Evolutionary conservation across 2,113 vertebrate species (phyloP).

Genomic region (Donacobius atricapilla): DNA sequence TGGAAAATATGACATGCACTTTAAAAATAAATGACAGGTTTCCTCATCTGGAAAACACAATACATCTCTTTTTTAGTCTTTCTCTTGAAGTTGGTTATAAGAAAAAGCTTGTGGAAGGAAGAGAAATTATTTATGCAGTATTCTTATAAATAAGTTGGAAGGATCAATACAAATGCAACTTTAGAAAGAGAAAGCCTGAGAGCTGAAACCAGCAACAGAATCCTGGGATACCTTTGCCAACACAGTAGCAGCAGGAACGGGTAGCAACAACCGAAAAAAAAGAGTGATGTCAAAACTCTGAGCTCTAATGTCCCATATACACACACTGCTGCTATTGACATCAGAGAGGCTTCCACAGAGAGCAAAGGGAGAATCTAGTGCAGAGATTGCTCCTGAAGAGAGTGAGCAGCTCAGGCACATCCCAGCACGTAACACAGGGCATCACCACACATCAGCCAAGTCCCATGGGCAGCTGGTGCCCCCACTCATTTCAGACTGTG

Average conservation of each 20-base stretch:
- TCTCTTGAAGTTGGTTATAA: not conserved
- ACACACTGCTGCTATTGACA: not conserved
- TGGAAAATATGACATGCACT: not conserved
- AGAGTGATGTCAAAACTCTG: not conserved
- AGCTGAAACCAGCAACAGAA: not conserved
- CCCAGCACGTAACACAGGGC: not conserved
- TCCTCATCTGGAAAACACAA: not conserved
- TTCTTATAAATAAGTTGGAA: not conserved
- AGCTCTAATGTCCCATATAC: not conserved
- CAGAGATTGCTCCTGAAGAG: not conserved
- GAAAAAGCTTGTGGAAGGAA: not conserved
- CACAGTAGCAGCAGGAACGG: not conserved
- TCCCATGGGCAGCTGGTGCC: not conserved
- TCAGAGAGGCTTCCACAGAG: not conserved
- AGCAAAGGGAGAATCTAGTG: not conserved
- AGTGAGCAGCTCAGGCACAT: not conserved
- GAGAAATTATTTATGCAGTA: conserved; percentile 12
- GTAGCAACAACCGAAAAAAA: rapidly evolving
- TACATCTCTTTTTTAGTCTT: not conserved
- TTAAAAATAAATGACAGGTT: conserved; percentile 10
- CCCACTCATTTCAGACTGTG: not conserved
- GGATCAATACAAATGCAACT: not conserved
- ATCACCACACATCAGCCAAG: not conserved
- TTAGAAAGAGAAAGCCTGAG: not conserved
- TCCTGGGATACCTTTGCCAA: not conserved